Percentiles rank a stretch among this genome's conserved stretches.
Evolutionary conservation across 1,140 invertebrate species (phyloP).

Genomic region (Cardiocondyla obscurior): DNA sequence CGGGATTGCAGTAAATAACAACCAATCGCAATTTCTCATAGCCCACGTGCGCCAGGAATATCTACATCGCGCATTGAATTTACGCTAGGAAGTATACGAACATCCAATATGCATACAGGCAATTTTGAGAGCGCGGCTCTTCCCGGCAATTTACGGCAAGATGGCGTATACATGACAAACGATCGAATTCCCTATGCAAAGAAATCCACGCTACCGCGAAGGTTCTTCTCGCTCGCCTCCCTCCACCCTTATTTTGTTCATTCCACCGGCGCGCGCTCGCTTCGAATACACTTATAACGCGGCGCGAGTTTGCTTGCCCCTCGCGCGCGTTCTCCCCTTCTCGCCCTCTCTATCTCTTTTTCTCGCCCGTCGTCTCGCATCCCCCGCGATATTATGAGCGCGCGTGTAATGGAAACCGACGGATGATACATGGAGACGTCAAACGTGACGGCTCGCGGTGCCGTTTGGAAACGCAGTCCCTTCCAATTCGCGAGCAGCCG

Average conservation of each 20-base stretch:
- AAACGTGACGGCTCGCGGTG: constrained; percentile 71
- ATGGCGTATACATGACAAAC: constrained; percentile 83
- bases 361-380: constrained; percentile 69
- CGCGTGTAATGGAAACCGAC: constrained; percentile 78
- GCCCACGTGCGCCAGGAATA: background rate
- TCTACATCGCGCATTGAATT: constrained; percentile 46
- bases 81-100: constrained; percentile 50
- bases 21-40: constrained; percentile 19
- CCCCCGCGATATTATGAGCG: constrained; percentile 75
- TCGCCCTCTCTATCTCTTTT: background rate
- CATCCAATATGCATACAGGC: constrained; percentile 66
- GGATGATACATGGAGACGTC: constrained; percentile 79
- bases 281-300: constrained; percentile 79
- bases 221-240: constrained; percentile 51
- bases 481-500: constrained; percentile 32
- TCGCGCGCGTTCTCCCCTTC: background rate
- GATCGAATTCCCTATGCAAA: constrained; percentile 80
- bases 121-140: constrained; percentile 76
- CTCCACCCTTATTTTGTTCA: constrained; percentile 21
- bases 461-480: constrained; percentile 50
- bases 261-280: constrained; percentile 61
- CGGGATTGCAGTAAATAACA: background rate
- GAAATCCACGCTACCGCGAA: constrained; percentile 72
- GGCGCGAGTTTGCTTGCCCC: constrained; percentile 45
- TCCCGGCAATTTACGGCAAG: constrained; percentile 78